Base-by-base conservation (phyloP, 2,113 vertebrate species). In the Odobenus rosmarus region DNA sequence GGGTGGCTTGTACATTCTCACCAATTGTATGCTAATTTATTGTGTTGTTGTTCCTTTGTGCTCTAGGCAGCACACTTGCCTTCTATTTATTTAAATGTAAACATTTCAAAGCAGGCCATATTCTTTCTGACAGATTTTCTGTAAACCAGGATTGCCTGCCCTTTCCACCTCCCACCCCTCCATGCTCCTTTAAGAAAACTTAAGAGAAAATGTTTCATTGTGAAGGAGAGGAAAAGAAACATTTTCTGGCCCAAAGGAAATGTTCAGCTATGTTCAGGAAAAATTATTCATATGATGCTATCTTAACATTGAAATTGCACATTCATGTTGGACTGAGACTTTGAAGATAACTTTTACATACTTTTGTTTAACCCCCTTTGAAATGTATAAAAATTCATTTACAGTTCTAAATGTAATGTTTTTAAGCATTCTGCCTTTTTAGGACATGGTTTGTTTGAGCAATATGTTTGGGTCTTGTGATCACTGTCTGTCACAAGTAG, bases 31-130 rank as follows among this genome's bases (percentile, higher is more conserved):
- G 89, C 59, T 98, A 95, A 95, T n/a, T 39, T 97, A 83, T 93
- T 95, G 92, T 71, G 23, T 89, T 97, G 55, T 88, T 88, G 51
- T 97, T 96, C 87, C 77, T 98, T 97, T 84, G 95, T 98, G 98
- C 97, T 97, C 0, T 92, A 83, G 96, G 96, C 91, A 61, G 88
- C 83, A 89, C 87, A 97, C 95, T 82, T 95, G 67, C 77, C 67
- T 97, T 84, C 69, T 97, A 99, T 98, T 95, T 97, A 99, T 98
- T 98, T 97, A 98, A 98, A 97, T 98, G 93, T 81, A 92, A 98
- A 97, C 92, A 93, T 98, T 89, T 98, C 51, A 98, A 97, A 95
- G 84, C 97, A 98, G 97, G 91, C 97, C 55, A n/a, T 97, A 97
- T 95, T 97, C 88, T 92, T 98, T 93, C 71, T 89, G 51, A 97